Conservation (phyloP, 1,140 invertebrate genomes). For the Tribolium madens region DNA sequence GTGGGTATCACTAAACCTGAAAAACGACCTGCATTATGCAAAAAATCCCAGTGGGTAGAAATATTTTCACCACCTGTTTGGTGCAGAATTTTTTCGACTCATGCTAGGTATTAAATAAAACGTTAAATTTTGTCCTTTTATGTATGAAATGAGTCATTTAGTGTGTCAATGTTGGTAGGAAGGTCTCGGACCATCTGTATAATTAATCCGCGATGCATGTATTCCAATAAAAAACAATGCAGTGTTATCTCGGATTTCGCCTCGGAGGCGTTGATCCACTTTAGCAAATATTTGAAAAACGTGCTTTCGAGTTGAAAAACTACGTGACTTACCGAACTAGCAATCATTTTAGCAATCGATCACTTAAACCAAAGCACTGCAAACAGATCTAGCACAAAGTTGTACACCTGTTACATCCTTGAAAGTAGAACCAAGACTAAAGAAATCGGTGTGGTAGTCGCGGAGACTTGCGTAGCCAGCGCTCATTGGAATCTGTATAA, state of each 20-base stretch:
- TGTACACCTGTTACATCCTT: slow-evolving; percentile 45
- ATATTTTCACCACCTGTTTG: background rate
- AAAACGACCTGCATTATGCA: slow-evolving; percentile 28
- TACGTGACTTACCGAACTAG: slow-evolving; percentile 13
- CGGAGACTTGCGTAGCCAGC: slow-evolving; percentile 41
- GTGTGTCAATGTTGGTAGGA: slow-evolving; percentile 12
- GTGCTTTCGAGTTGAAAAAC: background rate
- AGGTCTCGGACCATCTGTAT: slow-evolving; percentile 7
- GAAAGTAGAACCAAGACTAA: slow-evolving; percentile 45
- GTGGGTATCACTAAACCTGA: background rate
- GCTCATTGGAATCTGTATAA: slow-evolving; percentile 49
- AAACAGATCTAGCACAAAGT: slow-evolving; percentile 38
- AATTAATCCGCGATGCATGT: background rate
- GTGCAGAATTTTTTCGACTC: background rate
- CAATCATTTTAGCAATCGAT: background rate
- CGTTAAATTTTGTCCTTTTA: background rate
- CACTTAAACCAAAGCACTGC: background rate
- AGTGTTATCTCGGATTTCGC: background rate
- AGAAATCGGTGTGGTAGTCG: slow-evolving; percentile 31
- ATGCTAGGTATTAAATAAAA: background rate
- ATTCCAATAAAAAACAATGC: background rate
- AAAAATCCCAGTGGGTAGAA: background rate
- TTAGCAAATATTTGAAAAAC: background rate
- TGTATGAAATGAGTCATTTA: background rate
- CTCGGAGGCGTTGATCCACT: background rate